Base-by-base conservation (phyloP, 2,888 invertebrate genomes). In the Campoplex capitator region DNA sequence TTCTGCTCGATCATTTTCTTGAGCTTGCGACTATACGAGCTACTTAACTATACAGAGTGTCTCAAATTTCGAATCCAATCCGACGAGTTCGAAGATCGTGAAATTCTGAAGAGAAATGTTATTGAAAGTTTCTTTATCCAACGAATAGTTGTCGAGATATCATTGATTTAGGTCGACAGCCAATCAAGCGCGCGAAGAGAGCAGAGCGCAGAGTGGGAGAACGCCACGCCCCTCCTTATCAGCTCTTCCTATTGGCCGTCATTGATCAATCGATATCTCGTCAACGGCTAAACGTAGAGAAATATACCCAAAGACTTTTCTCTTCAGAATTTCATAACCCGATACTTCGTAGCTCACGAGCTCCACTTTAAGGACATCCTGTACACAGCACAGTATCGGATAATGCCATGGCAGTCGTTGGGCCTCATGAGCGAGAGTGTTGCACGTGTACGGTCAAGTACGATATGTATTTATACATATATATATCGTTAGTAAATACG, bases 1-100 rank as follows among this genome's bases (percentile, higher is more conserved):
- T 42, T 79, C 79, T 42, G 67, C 85, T 85, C 83, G 87, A 87
- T 88, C 84, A 84, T 88, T 89, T 88, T 88, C 84, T 84, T 85
- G 86, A 88, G 86, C 68, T 84, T 86, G 80, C 87, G 85, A 86
- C 85, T 88, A 86, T 83, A 88, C 78, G 85, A 70, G 84, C 16
- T 62, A 51, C 80, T 73, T 75, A n/a, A 48, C 7, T 45, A 45
- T 70, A 70, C 45, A 45, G 16, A 45, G 62, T 62, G 62, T 62
- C 62, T 6, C 16, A 16, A 62, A 32, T 2, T 32, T 62, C 62
- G 16, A 62, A 62, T 62, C 13, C 28, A 28, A 13, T 13, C 28
- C 4, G 13, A 28, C 58, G 28, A 28, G 28, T 3, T 4, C 4
- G 62, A 6, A 62, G 32, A 62, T 62, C 62, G 62, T 32, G 32